Conservation (phyloP, 2,888 invertebrate species). For the Drosophila emarginata region DNA sequence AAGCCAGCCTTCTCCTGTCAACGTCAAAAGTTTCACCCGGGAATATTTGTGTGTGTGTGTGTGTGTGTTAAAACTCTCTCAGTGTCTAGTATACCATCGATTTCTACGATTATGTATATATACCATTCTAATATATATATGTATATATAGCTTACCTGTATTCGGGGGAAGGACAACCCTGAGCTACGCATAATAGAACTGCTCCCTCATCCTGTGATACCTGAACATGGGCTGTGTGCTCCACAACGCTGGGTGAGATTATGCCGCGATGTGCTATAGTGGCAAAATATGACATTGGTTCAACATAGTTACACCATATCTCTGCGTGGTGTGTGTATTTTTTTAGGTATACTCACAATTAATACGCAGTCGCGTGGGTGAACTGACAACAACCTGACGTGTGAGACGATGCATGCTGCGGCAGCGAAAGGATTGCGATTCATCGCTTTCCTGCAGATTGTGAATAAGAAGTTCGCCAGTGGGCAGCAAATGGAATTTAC, state of each 20-base stretch:
- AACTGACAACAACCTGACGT: conserved; percentile 87
- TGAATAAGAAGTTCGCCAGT: conserved; percentile 89
- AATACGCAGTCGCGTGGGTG: conserved; percentile 87
- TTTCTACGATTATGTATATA: too few species aligned
- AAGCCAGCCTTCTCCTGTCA: conserved; percentile 51
- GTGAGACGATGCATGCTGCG: conserved; percentile 89
- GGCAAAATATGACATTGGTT: conserved; percentile 62
- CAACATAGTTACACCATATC: conserved; percentile 10
- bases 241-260: conserved; percentile 88
- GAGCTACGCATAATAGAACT: conserved; percentile 90
- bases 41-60: conserved; percentile 18
- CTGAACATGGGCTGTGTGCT: conserved; percentile 87
- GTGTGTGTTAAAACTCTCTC: conserved; percentile 41
- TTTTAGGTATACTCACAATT: conserved; percentile 84
- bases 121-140: conserved; percentile 18
- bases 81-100: conserved; percentile 1
- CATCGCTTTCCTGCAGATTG: conserved; percentile 89
- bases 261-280: conserved; percentile 87
- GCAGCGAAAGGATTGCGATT: conserved; percentile 88
- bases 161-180: conserved; percentile 90
- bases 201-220: conserved; percentile 89
- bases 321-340: conserved; percentile 3
- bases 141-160: conserved; percentile 85
- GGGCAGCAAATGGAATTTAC: conserved; percentile 89
- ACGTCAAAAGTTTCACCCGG: conserved; percentile 68